Evolutionary conservation across 1,140 invertebrate genomes (phyloP).

Genomic region (Augochlora pura): DNA sequence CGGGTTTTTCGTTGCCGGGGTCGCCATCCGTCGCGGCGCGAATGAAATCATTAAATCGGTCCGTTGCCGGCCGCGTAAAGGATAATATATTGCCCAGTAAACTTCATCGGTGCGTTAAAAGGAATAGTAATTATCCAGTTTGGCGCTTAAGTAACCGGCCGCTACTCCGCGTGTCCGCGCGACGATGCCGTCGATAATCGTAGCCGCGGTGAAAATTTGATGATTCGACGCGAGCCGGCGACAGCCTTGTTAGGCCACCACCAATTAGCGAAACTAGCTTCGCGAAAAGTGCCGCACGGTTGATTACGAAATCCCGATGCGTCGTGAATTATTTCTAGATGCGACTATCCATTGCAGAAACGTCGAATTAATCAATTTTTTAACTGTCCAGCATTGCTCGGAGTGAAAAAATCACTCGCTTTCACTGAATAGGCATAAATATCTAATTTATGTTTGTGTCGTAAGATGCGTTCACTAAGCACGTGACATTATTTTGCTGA

Average conservation of each 20-base stretch:
- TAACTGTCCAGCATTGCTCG: too few relatives aligned
- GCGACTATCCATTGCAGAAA: too few relatives aligned
- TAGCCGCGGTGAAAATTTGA: conserved; percentile 30
- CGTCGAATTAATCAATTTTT: too few relatives aligned
- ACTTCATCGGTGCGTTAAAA: conserved; percentile 53
- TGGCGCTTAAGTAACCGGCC: conserved; percentile 41
- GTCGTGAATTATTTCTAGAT: too few relatives aligned
- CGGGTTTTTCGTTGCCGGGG: neutral
- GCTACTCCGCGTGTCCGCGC: conserved; percentile 16
- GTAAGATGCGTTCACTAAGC: too few relatives aligned
- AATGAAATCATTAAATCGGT: conserved; percentile 54
- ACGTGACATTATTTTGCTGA: too few relatives aligned
- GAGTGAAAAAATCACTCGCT: too few relatives aligned
- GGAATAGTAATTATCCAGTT: conserved; percentile 51
- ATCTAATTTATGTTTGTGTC: too few relatives aligned
- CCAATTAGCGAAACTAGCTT: conserved; percentile 33
- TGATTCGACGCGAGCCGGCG: conserved; percentile 19
- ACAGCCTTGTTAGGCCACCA: conserved; percentile 31
- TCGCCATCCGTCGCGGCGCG: conserved; percentile 14
- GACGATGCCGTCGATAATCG: neutral
- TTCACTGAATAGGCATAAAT: too few relatives aligned
- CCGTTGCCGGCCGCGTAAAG: conserved; percentile 20
- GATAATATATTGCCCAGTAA: conserved; percentile 56
- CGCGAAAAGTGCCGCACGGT: neutral
- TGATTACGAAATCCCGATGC: conserved; percentile 12